Percentiles rank a stretch among this genome's conserved stretches.
Conservation (phyloP, 2,113 vertebrate genomes). For the Mungos mungo region DNA sequence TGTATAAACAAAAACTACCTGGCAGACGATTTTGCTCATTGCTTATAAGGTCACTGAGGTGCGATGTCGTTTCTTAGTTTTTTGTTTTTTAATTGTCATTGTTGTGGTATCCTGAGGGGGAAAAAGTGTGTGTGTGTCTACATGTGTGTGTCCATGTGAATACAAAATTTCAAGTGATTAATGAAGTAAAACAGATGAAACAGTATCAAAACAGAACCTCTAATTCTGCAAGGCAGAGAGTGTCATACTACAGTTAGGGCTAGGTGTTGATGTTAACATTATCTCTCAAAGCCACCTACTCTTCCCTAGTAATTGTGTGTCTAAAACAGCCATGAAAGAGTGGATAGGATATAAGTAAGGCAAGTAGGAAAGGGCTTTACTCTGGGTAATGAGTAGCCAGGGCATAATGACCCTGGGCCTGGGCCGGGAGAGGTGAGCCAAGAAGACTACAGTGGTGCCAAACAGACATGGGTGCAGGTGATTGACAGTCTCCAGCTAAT, state of each 20-base stretch:
- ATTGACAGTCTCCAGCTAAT: constrained; percentile 8
- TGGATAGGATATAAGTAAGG: neutral
- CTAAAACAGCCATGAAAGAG: constrained; percentile 18
- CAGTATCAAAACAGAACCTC: neutral
- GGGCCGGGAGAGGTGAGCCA: neutral
- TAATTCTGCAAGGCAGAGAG: neutral
- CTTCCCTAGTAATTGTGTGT: neutral
- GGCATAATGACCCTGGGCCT: neutral
- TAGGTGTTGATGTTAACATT: neutral
- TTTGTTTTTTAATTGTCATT: neutral
- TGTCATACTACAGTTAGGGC: neutral
- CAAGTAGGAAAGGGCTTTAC: neutral
- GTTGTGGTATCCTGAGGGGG: neutral
- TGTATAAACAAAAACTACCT: neutral
- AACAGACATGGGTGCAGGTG: neutral
- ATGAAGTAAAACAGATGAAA: constrained; percentile 46
- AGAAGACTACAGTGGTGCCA: neutral
- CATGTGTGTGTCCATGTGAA: neutral
- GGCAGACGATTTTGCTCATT: neutral
- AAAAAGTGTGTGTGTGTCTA: neutral
- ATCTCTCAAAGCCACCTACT: neutral
- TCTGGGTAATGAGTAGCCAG: neutral
- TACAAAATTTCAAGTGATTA: constrained; percentile 4
- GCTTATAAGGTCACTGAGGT: neutral
- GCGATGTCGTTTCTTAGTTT: neutral